Base-by-base conservation (phyloP, 2,888 invertebrate genomes). In the Dynastes maya region DNA sequence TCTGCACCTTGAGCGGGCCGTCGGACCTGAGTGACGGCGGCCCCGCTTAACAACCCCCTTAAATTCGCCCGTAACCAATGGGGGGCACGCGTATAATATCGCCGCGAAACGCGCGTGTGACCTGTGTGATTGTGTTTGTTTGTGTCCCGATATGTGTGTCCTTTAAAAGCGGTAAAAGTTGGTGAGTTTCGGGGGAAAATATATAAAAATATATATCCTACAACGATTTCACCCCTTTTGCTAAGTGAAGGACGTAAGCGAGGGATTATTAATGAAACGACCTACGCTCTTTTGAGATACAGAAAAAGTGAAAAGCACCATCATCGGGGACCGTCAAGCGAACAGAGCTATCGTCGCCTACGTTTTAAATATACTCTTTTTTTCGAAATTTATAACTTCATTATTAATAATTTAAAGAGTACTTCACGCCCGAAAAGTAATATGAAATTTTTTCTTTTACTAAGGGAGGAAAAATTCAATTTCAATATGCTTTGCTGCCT, bases 1-100 rank as follows among this genome's bases (percentile, higher is more conserved):
- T 85, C 84, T 81, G 84, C 83, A 83, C 84, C 82, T 85, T 84
- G 85, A 75, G 85, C 84, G 84, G 85, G 85, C 84, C 85, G 85
- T 84, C 84, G 84, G 83, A 82, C 81, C 81, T 82, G 81, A 82
- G 78, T 81, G 82, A 83, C 82, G 84, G 83, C 84, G 83, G 83
- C 80, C 80, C 80, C 80, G 80, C 78, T n/a, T 45, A 58, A 11
- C 40, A 72, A 72, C 72, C 72, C 76, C 78, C 72, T 27, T 45
- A 45, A 45, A 45, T 45, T 45, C 45, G 45, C 45, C 45, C 45
- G 45, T 45, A 45, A 81, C 81, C 80, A 81, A 78, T 76, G 65
- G 74, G 71, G 78, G 79, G 68, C 45, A 45, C 45, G 45, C 45
- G 45, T 45, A 45, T 45, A 9, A 45, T 45, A 45, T 45, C 45